Conservation (phyloP, 2,888 invertebrate species). For the Leptinotarsa haldemani region DNA sequence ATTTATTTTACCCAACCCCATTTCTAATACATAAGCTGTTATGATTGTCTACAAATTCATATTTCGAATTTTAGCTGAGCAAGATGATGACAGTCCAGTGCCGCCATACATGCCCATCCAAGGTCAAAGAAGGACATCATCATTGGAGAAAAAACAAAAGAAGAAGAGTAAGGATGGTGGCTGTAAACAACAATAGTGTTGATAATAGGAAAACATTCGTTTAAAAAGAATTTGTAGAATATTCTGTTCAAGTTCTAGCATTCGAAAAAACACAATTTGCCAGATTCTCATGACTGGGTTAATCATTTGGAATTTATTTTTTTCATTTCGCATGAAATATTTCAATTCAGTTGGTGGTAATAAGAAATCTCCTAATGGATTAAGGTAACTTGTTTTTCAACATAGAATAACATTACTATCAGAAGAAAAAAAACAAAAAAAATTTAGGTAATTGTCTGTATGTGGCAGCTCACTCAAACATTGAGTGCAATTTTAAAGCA, state of each 20-base stretch:
- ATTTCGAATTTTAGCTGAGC: slow-evolving; percentile 41
- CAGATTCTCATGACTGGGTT: neutral
- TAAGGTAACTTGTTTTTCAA: no score
- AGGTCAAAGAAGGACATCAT: slow-evolving; percentile 76
- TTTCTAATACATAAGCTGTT: neutral
- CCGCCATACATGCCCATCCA: slow-evolving; percentile 85
- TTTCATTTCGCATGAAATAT: no score
- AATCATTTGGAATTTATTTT: no score
- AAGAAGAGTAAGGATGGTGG: slow-evolving; percentile 61
- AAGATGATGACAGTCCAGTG: slow-evolving; percentile 69
- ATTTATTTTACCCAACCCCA: no score
- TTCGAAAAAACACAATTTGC: no score
- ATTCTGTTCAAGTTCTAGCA: no score
- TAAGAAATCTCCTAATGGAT: no score
- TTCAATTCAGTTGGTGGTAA: no score
- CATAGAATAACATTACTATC: no score
- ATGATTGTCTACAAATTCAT: neutral
- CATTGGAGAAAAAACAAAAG: slow-evolving; percentile 72
- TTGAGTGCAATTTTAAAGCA: neutral
- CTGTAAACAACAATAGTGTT: slow-evolving; percentile 62
- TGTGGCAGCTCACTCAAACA: no score
- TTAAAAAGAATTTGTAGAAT: neutral
- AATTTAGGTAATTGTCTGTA: no score
- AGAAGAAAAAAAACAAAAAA: no score
- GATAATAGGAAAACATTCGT: neutral